A percentile compares a stretch with the other conserved stretches of the same genome.
Evolutionary conservation across 1,140 invertebrate species (phyloP).

Genomic region (Kradibia gibbosae): DNA sequence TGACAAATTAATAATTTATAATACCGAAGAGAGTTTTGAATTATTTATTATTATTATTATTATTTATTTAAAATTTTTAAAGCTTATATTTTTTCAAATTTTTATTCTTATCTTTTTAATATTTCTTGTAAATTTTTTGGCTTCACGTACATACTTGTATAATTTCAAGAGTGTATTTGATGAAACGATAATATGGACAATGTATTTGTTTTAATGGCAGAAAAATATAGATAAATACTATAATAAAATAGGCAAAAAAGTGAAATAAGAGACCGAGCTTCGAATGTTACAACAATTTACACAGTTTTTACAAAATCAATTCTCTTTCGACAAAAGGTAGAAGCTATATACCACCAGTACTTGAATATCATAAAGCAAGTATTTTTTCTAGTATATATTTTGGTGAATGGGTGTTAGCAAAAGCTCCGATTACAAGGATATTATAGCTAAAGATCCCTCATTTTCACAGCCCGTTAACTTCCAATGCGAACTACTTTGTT

Average conservation of each 20-base stretch:
- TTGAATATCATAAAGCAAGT: background rate
- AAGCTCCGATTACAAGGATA: background rate
- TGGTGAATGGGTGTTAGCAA: background rate
- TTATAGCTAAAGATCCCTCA: conserved; percentile 16
- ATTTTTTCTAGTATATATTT: background rate
- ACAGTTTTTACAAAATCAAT: background rate
- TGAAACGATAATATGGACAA: too few relatives aligned
- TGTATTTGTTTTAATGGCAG: too few relatives aligned
- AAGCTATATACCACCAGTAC: background rate
- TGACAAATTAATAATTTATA: too few relatives aligned
- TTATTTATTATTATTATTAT: too few relatives aligned
- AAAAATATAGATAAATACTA: too few relatives aligned
- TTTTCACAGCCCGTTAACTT: conserved; percentile 43
- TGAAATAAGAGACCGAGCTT: background rate
- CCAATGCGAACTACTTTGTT: conserved; percentile 44
- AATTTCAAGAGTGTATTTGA: too few relatives aligned
- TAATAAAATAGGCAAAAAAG: background rate
- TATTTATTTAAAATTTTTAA: too few relatives aligned
- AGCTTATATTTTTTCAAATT: too few relatives aligned
- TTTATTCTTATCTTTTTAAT: too few relatives aligned
- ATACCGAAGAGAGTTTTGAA: too few relatives aligned
- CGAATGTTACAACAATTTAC: background rate
- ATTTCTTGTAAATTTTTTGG: too few relatives aligned
- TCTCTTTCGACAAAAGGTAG: background rate
- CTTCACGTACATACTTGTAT: too few relatives aligned